Evolutionary conservation across 2,797 vertebrate species (phyloP), one percentile per base, ranked within the genome.

Genomic region (Anabas testudineus): DNA sequence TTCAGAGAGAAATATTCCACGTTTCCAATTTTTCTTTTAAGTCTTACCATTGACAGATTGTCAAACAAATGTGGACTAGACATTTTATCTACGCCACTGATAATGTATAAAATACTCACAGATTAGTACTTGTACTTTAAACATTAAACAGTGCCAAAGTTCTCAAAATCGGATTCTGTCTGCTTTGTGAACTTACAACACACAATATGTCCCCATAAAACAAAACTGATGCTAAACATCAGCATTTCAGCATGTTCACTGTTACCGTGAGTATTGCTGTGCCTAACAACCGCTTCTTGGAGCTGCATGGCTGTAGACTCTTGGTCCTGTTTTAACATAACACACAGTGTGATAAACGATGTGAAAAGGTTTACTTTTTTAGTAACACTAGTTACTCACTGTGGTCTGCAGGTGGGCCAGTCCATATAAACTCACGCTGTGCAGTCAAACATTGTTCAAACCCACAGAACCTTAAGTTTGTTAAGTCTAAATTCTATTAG

Each of bases 391-490:
- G 46, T 30, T 26, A 42, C 52, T 32, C n/a, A 48, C 14, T 68
- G 37, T 45, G 48, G 14, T 10, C 30, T 6, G 13, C 18, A 52
- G 18, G 4, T 22, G 46, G 5, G 19, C 10, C 56, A 21, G 14
- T 26, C 43, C n/a, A 9, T 15, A 48, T 13, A 57, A 64, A 41
- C 24, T 46, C 39, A 57, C 10, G 2, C 9, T 22, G 49, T 48
- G 5, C 19, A 41, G 30, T 1, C 4, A 60, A 68, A 36, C n/a
- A 48, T 14, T 57, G 34, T 54, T 64, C 10, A 43, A 68, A 48
- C 13, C 18, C 21, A 49, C 26, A 54, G 13, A 53, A n/a, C 26
- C 43, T 14, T n/a, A 14, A n/a, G n/a, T n/a, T n/a, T n/a, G n/a
- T n/a, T n/a, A n/a, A n/a, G 47, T 34, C 42, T 30, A 18, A 28